These are phyloP conservation scores for Anguilla anguilla DNA, from an alignment of 2,797 vertebrate genomes.

Conservation along the genomic window DNA sequence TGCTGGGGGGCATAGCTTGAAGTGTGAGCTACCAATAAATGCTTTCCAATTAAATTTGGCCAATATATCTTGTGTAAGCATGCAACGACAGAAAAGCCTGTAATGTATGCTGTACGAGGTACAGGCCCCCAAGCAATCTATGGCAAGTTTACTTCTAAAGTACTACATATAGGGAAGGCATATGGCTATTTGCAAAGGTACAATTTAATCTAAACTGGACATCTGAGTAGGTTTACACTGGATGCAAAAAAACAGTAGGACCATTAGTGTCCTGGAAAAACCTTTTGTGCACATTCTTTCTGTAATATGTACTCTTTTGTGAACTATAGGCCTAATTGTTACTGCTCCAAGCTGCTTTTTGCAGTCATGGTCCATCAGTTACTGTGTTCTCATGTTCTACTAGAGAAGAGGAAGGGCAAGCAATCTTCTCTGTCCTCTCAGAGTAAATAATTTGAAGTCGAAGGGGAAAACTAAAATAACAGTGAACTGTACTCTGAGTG, in stretches of 20 bases:
- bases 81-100: too few relatives aligned
- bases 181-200: too few relatives aligned
- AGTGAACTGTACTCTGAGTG: slow-evolving; percentile 66
- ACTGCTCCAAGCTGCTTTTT: background rate
- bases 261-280: background rate
- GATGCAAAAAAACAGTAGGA: background rate
- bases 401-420: slow-evolving; percentile 53
- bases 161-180: too few relatives aligned
- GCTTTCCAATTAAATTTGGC: too few relatives aligned
- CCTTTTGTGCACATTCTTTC: background rate
- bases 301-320: too few relatives aligned
- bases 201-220: background rate
- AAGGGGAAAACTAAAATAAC: slow-evolving; percentile 58
- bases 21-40: too few relatives aligned
- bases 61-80: too few relatives aligned
- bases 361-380: background rate
- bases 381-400: background rate
- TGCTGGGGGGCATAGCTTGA: too few relatives aligned
- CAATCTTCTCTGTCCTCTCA: slow-evolving; percentile 46
- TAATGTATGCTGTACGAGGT: too few relatives aligned
- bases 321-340: background rate
- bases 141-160: too few relatives aligned
- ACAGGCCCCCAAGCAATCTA: too few relatives aligned
- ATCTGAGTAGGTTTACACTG: background rate
- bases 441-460: slow-evolving; percentile 66